Evolutionary conservation across 1,140 invertebrate genomes (phyloP).

Genomic region (Ctenoplectra terminalis): DNA sequence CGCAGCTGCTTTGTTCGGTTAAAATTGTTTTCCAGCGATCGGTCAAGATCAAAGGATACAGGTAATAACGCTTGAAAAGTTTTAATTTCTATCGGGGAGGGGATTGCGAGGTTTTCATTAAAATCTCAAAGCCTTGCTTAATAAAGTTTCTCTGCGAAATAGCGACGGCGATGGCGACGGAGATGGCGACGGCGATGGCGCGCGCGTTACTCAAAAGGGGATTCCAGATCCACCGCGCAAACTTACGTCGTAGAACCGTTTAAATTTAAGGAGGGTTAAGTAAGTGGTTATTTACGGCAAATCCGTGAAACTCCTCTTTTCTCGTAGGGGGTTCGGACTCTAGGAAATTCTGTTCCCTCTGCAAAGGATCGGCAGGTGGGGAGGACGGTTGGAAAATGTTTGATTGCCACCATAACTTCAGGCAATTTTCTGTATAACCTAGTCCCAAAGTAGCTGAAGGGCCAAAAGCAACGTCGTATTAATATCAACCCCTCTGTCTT

Average conservation of each 20-base stretch:
- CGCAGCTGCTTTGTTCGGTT: too few species aligned
- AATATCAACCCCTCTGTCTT: conserved; percentile 47
- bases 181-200: not conserved
- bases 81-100: conserved; percentile 4
- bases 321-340: not conserved
- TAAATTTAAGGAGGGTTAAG: conserved; percentile 44
- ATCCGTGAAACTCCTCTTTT: conserved; percentile 32
- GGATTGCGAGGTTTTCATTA: conserved; percentile 24
- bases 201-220: conserved; percentile 7
- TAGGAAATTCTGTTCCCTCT: conserved; percentile 33
- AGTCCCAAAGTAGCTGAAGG: conserved; percentile 19
- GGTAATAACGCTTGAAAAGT: not conserved
- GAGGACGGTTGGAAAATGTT: conserved; percentile 36
- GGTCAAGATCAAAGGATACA: not conserved
- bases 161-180: too few species aligned
- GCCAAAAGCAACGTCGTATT: conserved; percentile 52
- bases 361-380: conserved; percentile 1
- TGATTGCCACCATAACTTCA: conserved; percentile 52
- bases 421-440: conserved; percentile 48
- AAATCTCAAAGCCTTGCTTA: conserved; percentile 29
- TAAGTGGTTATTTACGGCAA: conserved; percentile 52
- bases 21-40: not conserved
- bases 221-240: not conserved
- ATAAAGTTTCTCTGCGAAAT: conserved; percentile 19
- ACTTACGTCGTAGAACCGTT: conserved; percentile 17